Conservation (phyloP, 2,113 vertebrate genomes). For the Mesoclemmys tuberculata region DNA sequence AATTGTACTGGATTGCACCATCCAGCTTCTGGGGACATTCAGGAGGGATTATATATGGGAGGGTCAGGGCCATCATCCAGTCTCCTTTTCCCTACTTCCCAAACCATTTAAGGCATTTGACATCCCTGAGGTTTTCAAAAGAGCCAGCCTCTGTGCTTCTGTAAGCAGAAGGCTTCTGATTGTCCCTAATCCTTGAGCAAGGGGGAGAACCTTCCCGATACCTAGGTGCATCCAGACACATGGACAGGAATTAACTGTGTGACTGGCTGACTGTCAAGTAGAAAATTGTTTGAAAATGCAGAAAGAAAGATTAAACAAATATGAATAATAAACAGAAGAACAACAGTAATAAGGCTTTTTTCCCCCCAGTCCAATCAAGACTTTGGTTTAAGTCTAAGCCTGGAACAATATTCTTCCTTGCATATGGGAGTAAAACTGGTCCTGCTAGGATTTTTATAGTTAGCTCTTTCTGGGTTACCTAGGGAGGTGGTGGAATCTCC, state of each 20-base stretch:
- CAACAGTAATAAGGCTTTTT: not conserved
- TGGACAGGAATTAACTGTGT: not conserved
- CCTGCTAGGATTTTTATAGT: not conserved
- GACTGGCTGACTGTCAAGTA: not conserved
- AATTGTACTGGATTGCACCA: not conserved
- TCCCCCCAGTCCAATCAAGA: slow-evolving; percentile 19
- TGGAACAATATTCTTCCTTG: not conserved
- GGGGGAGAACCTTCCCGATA: accelerated
- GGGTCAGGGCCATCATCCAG: not conserved
- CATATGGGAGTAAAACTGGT: not conserved
- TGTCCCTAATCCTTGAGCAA: not conserved
- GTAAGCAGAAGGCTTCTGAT: not conserved
- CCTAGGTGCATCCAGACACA: not conserved
- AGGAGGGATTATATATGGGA: not conserved
- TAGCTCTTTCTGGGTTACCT: slow-evolving; percentile 18
- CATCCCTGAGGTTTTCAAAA: not conserved
- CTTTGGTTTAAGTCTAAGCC: slow-evolving; percentile 19
- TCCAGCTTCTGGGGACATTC: not conserved
- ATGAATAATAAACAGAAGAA: not conserved
- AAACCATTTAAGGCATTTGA: not conserved
- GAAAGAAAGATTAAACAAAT: not conserved
- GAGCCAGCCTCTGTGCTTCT: not conserved
- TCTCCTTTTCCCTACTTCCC: accelerated
- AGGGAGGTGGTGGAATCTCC: too few relatives aligned
- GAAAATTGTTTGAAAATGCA: not conserved